Percentiles rank a stretch among this genome's conserved stretches.
Conservation (phyloP, 2,797 vertebrate species). For the Tauraco hartlaubi region DNA sequence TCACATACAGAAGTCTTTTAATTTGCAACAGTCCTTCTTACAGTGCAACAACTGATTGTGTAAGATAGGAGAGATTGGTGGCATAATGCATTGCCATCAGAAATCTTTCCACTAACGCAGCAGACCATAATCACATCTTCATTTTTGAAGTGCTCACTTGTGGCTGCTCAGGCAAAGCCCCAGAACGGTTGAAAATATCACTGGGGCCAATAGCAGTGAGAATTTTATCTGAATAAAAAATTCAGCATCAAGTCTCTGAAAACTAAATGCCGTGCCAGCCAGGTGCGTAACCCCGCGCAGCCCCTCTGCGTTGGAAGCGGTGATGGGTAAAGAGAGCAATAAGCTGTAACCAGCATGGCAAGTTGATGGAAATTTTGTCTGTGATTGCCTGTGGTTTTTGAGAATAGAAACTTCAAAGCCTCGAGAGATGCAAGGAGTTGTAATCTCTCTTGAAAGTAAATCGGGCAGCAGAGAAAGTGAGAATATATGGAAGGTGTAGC, state of each 20-base stretch:
- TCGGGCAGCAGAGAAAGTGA: conserved; percentile 3
- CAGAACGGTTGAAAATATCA: neutral
- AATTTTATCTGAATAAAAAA: neutral
- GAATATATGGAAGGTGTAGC: neutral
- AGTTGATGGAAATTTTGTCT: conserved; percentile 7
- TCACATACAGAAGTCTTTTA: neutral
- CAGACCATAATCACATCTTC: neutral
- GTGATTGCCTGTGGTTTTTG: conserved; percentile 31
- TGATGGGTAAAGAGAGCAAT: neutral
- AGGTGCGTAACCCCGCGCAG: fast-evolving
- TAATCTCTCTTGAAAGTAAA: conserved; percentile 50
- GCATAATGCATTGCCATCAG: neutral
- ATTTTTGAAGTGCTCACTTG: conserved; percentile 3
- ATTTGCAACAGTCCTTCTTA: neutral
- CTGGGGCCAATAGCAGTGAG: neutral
- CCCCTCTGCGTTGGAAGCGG: fast-evolving
- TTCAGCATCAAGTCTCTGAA: neutral
- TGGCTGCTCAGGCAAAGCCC: conserved; percentile 8
- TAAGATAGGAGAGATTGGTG: neutral
- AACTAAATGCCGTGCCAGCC: neutral
- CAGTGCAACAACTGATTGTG: neutral
- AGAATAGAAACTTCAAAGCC: conserved; percentile 54
- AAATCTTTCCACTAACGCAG: neutral
- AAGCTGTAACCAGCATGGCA: neutral
- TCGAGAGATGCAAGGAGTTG: neutral